Evolutionary conservation across 35 echinoderm and acorn worm species (phyloP).

Genomic region (Ptychodera flava): DNA sequence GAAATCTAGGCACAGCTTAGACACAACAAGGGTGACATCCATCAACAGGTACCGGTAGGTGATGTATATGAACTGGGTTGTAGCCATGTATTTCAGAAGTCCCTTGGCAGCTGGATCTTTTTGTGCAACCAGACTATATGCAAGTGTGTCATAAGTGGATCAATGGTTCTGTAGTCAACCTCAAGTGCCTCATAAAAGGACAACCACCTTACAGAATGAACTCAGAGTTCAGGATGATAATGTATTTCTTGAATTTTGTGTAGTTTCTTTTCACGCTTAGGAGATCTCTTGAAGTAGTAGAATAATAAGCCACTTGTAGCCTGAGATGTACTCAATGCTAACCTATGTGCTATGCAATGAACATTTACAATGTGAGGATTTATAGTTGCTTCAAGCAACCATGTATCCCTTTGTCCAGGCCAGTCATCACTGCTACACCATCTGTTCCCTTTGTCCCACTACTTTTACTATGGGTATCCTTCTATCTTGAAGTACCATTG

Average conservation of each 20-base stretch:
- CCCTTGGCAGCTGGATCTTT: background rate
- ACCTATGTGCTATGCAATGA: background rate
- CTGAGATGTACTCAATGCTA: background rate
- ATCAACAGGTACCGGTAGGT: background rate
- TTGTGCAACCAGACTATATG: background rate
- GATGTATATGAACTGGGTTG: background rate
- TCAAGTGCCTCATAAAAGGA: background rate
- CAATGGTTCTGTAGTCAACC: background rate
- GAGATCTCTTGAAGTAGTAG: background rate
- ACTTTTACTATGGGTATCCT: background rate
- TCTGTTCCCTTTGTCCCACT: slow-evolving; percentile 26
- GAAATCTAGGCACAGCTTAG: background rate
- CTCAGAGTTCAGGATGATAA: background rate
- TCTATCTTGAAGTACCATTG: background rate
- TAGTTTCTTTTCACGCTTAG: background rate
- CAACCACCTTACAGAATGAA: background rate
- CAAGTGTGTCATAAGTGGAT: background rate
- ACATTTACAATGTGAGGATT: background rate
- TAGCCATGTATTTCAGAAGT: background rate
- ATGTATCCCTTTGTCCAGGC: slow-evolving; percentile 6
- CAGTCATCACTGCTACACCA: slow-evolving; percentile 11
- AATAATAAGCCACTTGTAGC: background rate
- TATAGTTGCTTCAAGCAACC: background rate
- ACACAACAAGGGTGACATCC: background rate
- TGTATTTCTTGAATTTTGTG: background rate